Evolutionary conservation across 2,113 vertebrate genomes (phyloP).

Genomic region (Lagopus leucura): DNA sequence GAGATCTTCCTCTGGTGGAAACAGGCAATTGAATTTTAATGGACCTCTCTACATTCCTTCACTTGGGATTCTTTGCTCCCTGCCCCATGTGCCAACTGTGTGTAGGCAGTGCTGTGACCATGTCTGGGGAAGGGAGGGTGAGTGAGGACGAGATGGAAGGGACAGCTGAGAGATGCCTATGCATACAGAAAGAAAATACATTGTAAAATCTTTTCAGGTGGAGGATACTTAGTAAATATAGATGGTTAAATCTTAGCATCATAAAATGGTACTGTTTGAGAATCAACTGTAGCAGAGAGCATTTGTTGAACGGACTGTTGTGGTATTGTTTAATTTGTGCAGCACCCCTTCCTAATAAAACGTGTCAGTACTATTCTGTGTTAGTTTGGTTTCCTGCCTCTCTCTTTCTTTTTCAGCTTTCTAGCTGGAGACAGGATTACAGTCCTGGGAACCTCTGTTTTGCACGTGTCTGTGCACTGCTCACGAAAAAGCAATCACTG

Average conservation of each 20-base stretch:
- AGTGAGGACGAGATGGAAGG: background rate
- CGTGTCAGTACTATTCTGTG: background rate
- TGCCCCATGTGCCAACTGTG: background rate
- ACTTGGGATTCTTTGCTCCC: background rate
- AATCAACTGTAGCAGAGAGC: background rate
- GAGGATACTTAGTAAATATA: background rate
- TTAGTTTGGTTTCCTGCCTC: slow-evolving; percentile 9
- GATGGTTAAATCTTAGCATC: background rate
- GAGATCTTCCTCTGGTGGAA: background rate
- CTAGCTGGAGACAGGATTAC: slow-evolving; percentile 25
- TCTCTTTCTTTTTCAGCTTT: background rate
- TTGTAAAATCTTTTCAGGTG: background rate
- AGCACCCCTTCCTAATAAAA: background rate
- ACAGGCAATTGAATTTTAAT: background rate
- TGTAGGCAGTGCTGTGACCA: background rate
- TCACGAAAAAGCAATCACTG: slow-evolving; percentile 53
- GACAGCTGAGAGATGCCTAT: background rate
- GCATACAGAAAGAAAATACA: background rate
- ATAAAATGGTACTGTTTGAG: background rate
- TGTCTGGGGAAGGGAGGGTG: background rate
- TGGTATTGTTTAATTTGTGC: background rate
- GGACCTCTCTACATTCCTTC: background rate
- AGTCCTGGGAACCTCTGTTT: slow-evolving; percentile 47
- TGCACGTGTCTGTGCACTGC: slow-evolving; percentile 39
- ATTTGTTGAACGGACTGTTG: background rate